These are phyloP conservation scores for Tricholaema leucomelas DNA, from an alignment of 2,113 vertebrate species.

Conservation along the genomic window DNA sequence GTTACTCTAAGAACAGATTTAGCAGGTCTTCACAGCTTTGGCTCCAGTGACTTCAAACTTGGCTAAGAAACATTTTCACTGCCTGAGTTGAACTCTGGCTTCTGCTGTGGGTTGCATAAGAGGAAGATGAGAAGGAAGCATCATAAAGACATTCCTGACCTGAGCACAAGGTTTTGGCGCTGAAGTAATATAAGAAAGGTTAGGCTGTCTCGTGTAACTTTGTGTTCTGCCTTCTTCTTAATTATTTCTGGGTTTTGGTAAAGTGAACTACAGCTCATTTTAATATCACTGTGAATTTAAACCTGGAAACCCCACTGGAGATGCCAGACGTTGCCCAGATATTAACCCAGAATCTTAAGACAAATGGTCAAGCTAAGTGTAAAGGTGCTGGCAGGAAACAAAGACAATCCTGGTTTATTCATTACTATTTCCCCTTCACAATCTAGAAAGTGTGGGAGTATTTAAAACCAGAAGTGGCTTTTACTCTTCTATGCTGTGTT, in stretches of 20 bases:
- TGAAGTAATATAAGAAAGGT: neutral
- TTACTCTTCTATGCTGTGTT: neutral
- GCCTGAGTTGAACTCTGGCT: neutral
- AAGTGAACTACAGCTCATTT: neutral
- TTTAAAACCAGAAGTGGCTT: constrained; percentile 6
- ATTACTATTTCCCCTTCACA: neutral
- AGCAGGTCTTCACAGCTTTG: neutral
- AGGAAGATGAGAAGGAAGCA: neutral
- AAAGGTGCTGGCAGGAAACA: neutral
- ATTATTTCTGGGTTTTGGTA: neutral
- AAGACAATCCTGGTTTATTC: neutral
- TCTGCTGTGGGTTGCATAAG: neutral
- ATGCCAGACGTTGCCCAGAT: neutral
- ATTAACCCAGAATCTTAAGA: neutral
- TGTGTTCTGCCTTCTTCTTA: neutral
- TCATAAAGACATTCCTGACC: neutral
- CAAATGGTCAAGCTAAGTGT: neutral
- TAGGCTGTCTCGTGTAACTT: neutral
- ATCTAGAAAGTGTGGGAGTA: neutral
- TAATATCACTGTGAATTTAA: neutral
- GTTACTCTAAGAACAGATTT: neutral
- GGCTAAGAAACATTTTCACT: neutral
- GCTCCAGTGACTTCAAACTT: neutral
- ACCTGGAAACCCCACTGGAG: neutral
- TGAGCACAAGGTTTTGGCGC: neutral